phyloP scores from a whole-genome alignment of 2,797 vertebrate species.

The Myotis planiceps region DNA sequence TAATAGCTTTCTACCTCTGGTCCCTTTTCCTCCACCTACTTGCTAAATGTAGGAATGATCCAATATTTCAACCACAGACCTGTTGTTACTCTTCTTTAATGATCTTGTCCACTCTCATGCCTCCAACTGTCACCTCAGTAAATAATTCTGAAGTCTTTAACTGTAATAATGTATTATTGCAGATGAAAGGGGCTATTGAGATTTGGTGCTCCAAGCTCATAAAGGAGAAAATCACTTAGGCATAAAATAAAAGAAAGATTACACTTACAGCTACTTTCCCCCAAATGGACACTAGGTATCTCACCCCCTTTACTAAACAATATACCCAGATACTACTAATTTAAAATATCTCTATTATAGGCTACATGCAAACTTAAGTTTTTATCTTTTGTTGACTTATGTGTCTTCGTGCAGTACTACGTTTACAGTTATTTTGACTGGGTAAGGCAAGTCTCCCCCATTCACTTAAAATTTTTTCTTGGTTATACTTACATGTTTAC shows the following conservation, averaged over 20 bases:
- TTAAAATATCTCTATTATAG: background rate
- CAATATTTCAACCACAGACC: background rate
- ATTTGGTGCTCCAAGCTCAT: background rate
- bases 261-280: background rate
- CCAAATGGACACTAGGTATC: background rate
- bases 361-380: background rate
- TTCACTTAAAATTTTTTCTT: background rate
- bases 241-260: background rate
- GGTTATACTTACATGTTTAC: background rate
- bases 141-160: background rate
- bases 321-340: background rate
- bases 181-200: background rate
- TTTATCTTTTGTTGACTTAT: background rate
- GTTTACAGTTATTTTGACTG: conserved; percentile 13
- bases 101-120: background rate
- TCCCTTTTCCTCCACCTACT: background rate
- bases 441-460: background rate
- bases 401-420: background rate
- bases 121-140: background rate
- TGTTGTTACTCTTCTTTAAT: background rate
- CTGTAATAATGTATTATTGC: background rate
- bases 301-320: conserved; percentile 4
- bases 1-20: background rate
- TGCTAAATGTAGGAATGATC: background rate
- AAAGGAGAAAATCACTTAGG: background rate